Conservation (phyloP, 1,140 invertebrate species). For the Pseudomyrmex cubaensis region DNA sequence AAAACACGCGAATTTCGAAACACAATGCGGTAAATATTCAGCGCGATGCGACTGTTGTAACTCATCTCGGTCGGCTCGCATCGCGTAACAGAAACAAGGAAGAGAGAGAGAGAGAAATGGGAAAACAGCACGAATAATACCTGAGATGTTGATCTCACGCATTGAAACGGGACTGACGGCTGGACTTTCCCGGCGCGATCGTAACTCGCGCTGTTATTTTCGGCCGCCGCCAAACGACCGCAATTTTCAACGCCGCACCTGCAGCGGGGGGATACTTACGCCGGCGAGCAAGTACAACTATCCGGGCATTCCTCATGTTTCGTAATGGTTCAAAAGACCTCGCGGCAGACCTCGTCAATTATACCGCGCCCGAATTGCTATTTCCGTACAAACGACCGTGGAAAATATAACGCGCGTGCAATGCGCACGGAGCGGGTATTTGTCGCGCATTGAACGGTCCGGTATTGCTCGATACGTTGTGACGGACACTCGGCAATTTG, state of each 20-base stretch:
- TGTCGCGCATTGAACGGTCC: background rate
- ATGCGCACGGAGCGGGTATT: background rate
- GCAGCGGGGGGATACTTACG: slow-evolving; percentile 13
- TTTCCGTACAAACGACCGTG: background rate
- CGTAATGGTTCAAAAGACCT: slow-evolving; percentile 47
- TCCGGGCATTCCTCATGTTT: slow-evolving; percentile 19
- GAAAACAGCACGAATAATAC: slow-evolving; percentile 2
- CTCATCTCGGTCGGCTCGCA: too few species aligned
- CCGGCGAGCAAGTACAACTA: slow-evolving; percentile 39
- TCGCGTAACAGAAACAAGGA: too few species aligned
- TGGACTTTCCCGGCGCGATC: background rate
- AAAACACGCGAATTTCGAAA: slow-evolving; percentile 4
- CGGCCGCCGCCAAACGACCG: slow-evolving; percentile 26
- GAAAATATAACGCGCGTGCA: background rate
- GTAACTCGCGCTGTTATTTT: slow-evolving; percentile 35
- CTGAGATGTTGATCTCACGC: slow-evolving; percentile 22
- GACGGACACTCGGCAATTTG: slow-evolving; percentile 10
- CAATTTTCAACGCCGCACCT: slow-evolving; percentile 47
- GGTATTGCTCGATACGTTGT: background rate
- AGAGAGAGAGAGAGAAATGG: background rate
- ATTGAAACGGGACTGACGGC: slow-evolving; percentile 2
- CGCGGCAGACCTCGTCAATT: slow-evolving; percentile 36
- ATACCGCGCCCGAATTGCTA: slow-evolving; percentile 5
- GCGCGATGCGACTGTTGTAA: background rate
- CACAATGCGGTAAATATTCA: background rate